phyloP scores from a whole-genome alignment of 2,888 invertebrate genomes.

The Alcis repandata region DNA sequence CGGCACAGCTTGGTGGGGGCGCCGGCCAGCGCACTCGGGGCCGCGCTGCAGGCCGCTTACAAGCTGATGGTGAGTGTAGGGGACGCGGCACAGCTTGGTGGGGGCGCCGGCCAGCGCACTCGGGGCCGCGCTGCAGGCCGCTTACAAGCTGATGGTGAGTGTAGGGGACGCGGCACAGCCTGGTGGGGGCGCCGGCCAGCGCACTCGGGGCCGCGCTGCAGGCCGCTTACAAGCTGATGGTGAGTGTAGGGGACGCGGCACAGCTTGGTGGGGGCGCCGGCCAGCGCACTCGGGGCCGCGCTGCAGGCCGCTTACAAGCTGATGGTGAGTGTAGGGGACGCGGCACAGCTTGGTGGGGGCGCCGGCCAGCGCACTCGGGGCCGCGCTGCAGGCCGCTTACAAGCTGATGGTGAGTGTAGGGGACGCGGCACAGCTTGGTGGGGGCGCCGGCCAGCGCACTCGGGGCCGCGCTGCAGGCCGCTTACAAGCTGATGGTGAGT shows the following conservation, averaged over 20 bases:
- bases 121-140: conserved; percentile 97
- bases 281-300: conserved; percentile 31
- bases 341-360: conserved; percentile 89
- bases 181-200: conserved; percentile 90
- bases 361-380: conserved; percentile 95
- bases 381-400: conserved; percentile 96
- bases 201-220: conserved; percentile 97
- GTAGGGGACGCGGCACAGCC: conserved; percentile 89
- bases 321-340: conserved; percentile 46
- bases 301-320: conserved; percentile 30
- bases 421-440: no score
- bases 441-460: no score
- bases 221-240: conserved; percentile 95
- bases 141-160: conserved; percentile 76
- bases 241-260: not conserved
- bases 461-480: no score
- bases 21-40: conserved; percentile 95
- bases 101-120: conserved; percentile 93
- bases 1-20: conserved; percentile 89
- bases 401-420: conserved; percentile 91
- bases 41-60: conserved; percentile 96
- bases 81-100: conserved; percentile 88
- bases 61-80: conserved; percentile 37
- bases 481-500: no score
- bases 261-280: not conserved